Evolutionary conservation across 1,140 invertebrate species (phyloP), one percentile per base, ranked within the genome.

Genomic region (Habropoda laboriosa): DNA sequence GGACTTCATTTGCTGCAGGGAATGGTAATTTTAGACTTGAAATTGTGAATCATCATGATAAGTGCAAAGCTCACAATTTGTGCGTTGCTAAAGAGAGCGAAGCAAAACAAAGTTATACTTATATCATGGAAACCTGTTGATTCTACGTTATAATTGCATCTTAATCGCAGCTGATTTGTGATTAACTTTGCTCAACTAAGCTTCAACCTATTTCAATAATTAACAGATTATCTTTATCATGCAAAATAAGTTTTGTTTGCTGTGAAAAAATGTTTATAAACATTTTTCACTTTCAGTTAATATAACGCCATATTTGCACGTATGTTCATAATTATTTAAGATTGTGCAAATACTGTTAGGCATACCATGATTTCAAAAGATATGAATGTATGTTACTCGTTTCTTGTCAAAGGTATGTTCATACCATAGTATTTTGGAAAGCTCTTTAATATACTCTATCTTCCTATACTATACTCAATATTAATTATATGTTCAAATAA

Each of bases 11-110:
- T 85, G 95, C 95, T 5, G 94, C 95, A 81, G 96, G 96, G n/a
- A 96, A 96, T 86, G 94, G 94, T 40, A 96, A 96, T 89, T 96
- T 96, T 91, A 93, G 96, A 71, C 91, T 96, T 45, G 96, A 96
- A 92, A 96, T 96, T 84, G 94, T 96, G 30, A 96, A 96, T 89
- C 96, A 96, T 91, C 96, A 96, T 87, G 95, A 96, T 90, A 96
- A 95, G 87, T 96, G 95, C 87, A 96, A 96, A 89, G 95, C 95
- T n/a, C 95, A 96, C 87, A 94, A 94, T 80, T 87, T 96, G 68
- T 96, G 95, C 84, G 90, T 94, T 49, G 90, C 92, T 79, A 93
- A 94, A 91, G 93, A 94, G 83, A 88, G 78, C 5, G 85, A 91
- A 3, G 58, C 49, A 38, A 86, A 49, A 68, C 58, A 58, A 24